Base-by-base conservation (phyloP, 2,888 invertebrate species). In the Portevinia maculata region DNA sequence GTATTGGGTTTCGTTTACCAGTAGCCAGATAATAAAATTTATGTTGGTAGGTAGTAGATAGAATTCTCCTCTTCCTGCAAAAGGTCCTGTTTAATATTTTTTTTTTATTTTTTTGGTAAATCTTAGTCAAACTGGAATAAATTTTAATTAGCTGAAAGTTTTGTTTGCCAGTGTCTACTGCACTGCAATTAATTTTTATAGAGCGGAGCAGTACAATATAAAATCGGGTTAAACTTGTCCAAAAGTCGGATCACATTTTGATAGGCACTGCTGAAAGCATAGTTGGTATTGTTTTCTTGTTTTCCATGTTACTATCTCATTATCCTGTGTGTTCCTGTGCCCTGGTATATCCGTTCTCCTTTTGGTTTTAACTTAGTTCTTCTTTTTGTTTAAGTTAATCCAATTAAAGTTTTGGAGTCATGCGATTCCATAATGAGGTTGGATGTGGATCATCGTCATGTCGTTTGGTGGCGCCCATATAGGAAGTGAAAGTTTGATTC, bases 61-160 rank as follows among this genome's bases (percentile, higher is more conserved):
- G 0, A 9, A 0, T 2, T 52, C 48, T 15, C 17, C 24, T 57
- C 30, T 17, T 41, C 48, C 30, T 21, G 21, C 8, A 19, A 37
- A 19, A 59, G 28, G 39, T 30, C 30, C 28, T 37, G 24, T 50
- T 37, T 60, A 3, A 24, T 2, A 5, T 24, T 24, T 64, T 46
- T 52, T 53, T 34, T 44, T 64, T 46, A 44, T 53, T 34, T 44
- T 37, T 37, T 8, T 11, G 8, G 24, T 59, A 19, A 39, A 48
- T 75, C 69, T 52, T 52, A 81, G 75, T 65, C 75, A 76, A 81
- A 81, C 64, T 76, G 76, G 70, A 70, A 81, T 76, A 81, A 71
- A 81, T 81, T 81, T 81, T 81, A 81, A 81, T 81, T 81, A 81
- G 81, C 53, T 53, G 52, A 81, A 81, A 81, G 70, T 81, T 81